These are phyloP conservation scores for Alentia gelatinosa DNA, from an alignment of 2,888 invertebrate species.

Conservation along the genomic window DNA sequence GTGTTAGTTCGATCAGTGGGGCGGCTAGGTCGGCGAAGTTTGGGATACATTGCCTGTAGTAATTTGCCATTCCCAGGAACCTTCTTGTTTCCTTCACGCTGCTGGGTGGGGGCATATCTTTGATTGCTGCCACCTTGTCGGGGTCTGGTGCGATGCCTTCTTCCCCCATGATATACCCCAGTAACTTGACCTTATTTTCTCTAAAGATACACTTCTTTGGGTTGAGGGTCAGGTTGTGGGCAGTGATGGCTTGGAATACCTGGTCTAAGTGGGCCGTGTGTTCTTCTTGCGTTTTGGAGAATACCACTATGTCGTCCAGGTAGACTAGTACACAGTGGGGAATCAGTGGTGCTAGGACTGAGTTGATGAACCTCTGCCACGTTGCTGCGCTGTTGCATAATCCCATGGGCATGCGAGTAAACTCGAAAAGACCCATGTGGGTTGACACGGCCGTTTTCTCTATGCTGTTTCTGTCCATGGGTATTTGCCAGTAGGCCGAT, in stretches of 20 bases:
- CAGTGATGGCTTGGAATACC: constrained; percentile 55
- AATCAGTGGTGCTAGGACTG: no score
- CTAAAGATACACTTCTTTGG: constrained; percentile 63
- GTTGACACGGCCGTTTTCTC: no score
- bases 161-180: constrained; percentile 61
- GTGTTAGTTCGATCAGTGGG: background rate
- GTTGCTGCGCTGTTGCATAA: no score
- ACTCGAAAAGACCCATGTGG: no score
- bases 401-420: no score
- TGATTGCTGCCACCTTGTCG: constrained; percentile 55
- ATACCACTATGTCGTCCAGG: constrained; percentile 65
- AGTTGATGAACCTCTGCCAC: no score
- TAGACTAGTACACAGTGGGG: constrained; percentile 57
- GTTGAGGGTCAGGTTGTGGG: constrained; percentile 60
- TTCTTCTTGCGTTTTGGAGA: constrained; percentile 42
- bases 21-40: background rate
- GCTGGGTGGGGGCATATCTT: constrained; percentile 53
- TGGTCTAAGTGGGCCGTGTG: constrained; percentile 59
- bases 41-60: constrained; percentile 25
- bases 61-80: constrained; percentile 62
- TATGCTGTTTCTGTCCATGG: no score
- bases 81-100: constrained; percentile 52
- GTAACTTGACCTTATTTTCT: constrained; percentile 50
- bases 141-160: constrained; percentile 59
- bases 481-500: no score